Evolutionary conservation across 92 coral and sea anemone species (phyloP).

Genomic region (Zoanthus solanderi): DNA sequence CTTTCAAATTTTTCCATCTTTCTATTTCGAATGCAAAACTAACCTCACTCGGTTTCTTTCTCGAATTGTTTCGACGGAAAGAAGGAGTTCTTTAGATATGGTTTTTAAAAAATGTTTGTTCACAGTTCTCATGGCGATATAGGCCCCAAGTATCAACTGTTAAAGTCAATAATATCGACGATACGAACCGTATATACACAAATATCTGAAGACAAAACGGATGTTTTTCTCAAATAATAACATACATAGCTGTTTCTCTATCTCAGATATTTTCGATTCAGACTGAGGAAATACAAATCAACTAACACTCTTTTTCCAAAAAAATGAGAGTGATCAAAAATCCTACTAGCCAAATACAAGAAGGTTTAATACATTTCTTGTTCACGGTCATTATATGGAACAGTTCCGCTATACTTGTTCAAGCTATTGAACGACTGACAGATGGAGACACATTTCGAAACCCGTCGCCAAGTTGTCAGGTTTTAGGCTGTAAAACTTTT

Average conservation of each 20-base stretch:
- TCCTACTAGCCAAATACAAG: background rate
- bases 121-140: background rate
- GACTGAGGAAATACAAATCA: background rate
- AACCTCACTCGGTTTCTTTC: background rate
- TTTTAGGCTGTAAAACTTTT: background rate
- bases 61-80: background rate
- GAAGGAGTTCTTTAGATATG: background rate
- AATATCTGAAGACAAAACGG: background rate
- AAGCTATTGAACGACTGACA: conserved; percentile 28
- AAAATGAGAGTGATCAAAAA: background rate
- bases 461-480: background rate
- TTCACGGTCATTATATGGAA: background rate
- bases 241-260: background rate
- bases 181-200: background rate
- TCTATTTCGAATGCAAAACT: background rate
- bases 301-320: background rate
- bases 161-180: background rate
- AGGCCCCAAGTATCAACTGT: background rate
- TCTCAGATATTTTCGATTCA: background rate
- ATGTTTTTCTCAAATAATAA: background rate
- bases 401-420: background rate
- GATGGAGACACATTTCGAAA: conserved; percentile 18
- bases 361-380: background rate
- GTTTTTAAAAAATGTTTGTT: background rate
- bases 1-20: background rate